Evolutionary conservation across 2,888 invertebrate species (phyloP).

Genomic region (Pseudococcus longispinus): DNA sequence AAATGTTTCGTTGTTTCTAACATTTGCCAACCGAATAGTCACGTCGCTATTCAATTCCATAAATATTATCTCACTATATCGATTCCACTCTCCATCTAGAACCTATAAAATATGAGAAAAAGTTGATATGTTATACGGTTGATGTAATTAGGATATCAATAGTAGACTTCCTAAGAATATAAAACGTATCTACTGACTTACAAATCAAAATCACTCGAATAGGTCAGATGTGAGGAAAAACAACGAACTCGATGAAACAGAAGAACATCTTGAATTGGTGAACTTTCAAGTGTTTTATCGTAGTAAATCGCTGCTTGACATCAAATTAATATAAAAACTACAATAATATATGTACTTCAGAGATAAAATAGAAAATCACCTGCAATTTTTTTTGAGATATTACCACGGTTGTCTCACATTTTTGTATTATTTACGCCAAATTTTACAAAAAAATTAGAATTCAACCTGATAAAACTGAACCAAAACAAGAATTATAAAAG

Average conservation of each 20-base stretch:
- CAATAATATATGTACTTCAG: not conserved
- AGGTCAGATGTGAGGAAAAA: not conserved
- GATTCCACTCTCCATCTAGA: not conserved
- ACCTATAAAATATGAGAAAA: not conserved
- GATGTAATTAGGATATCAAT: not conserved
- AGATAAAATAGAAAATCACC: too few relatives aligned
- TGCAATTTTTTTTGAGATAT: too few relatives aligned
- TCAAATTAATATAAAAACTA: not conserved
- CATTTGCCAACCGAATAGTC: conserved; percentile 65
- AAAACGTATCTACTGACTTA: not conserved
- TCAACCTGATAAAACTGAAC: too few relatives aligned
- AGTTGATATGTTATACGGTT: not conserved
- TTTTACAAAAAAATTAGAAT: too few relatives aligned
- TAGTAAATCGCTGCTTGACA: not conserved
- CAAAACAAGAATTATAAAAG: too few relatives aligned
- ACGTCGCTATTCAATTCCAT: not conserved
- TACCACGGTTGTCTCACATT: too few relatives aligned
- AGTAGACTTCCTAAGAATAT: not conserved
- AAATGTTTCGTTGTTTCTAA: conserved; percentile 70
- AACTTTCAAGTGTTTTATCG: not conserved
- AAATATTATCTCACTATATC: not conserved
- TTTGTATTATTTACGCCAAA: too few relatives aligned
- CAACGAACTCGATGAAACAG: not conserved
- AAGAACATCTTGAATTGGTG: not conserved
- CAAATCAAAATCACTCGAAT: not conserved